A percentile compares a stretch with the other conserved stretches of the same genome.
phyloP scores from a whole-genome alignment of 1,140 invertebrate genomes.

The Drosophila pseudoobscura region DNA sequence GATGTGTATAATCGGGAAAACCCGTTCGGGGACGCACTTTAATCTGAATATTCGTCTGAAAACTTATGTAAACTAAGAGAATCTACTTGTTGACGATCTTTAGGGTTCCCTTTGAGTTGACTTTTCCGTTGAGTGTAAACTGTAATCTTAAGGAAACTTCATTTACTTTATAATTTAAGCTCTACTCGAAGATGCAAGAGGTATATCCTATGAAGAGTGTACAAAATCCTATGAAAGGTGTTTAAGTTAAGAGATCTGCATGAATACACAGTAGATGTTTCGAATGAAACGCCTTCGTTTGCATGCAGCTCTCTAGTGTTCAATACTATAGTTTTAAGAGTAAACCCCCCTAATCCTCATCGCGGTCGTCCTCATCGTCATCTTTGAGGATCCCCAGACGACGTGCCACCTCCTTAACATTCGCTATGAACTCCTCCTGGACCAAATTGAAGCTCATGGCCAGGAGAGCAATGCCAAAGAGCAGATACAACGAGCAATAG shows the following conservation, averaged over 20 bases:
- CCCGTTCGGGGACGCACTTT: too few relatives aligned
- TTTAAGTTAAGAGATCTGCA: too few relatives aligned
- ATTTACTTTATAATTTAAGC: too few relatives aligned
- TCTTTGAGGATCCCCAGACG: conserved; percentile 93
- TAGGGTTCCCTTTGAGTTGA: too few relatives aligned
- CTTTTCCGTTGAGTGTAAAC: too few relatives aligned
- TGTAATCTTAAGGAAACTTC: too few relatives aligned
- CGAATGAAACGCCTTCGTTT: too few relatives aligned
- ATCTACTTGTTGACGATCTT: not conserved
- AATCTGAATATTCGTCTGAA: not conserved
- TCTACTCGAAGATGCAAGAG: too few relatives aligned
- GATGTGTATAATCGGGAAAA: not conserved
- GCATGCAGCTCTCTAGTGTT: too few relatives aligned
- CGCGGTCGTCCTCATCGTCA: conserved; percentile 85
- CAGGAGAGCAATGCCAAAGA: conserved; percentile 97
- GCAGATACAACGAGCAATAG: conserved; percentile 94
- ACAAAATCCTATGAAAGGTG: too few relatives aligned
- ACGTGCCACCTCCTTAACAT: conserved; percentile 92
- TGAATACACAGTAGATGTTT: too few relatives aligned
- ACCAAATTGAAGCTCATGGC: conserved; percentile 99
- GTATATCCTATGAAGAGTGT: too few relatives aligned
- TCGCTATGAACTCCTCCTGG: conserved; percentile 94
- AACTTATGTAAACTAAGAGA: not conserved
- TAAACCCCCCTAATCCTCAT: conserved; percentile 46
- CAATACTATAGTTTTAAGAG: not conserved